Evolutionary conservation across 2,888 invertebrate genomes (phyloP), one percentile per base, ranked within the genome.

Genomic region (Dasysyrphus albostriatus): DNA sequence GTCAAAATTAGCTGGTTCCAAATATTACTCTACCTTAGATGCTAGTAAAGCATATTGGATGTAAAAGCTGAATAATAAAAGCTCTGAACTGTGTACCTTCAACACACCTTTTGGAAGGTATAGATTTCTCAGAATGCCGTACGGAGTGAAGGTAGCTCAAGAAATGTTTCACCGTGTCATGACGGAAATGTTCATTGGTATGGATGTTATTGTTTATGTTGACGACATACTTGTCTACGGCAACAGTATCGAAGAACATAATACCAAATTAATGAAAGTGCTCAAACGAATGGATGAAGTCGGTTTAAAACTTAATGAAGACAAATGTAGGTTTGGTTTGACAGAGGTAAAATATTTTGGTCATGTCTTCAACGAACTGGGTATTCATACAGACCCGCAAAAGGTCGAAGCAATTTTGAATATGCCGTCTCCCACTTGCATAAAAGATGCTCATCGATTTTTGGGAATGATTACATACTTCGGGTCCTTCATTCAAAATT

Each of bases 81-180:
- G 54, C 39, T 72, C 79, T 58, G 19, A 65, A n/a, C 12, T 72
- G 19, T 65, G 63, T 12, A 65, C 65, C 12, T 78, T 59, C 12
- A 61, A 77, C 29, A 77, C 89, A n/a, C 88, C 89, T 79, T 59
- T 58, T 69, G 89, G 89, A 14, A 59, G 89, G 76, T 89, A 88
- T 5, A 42, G 42, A 42, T 42, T 76, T 80, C 63, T 63, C 75
- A 63, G 89, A 39, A 58, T 89, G 49, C 89, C 89, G 16, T 90
- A 89, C 59, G 89, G 89, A 16, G 29, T 89, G 14, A 88, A 88
- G 19, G 89, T 88, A 49, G 88, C 89, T 2, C 89, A 89, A n/a
- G 89, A 89, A 78, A 87, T 89, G 24, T 89, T 89, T 72, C 88
- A 88, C 34, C 83, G 88, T 73, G 69, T 88, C 9, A 88, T 90